phyloP scores from a whole-genome alignment of 1,140 invertebrate genomes.

The Antheraea mylitta region DNA sequence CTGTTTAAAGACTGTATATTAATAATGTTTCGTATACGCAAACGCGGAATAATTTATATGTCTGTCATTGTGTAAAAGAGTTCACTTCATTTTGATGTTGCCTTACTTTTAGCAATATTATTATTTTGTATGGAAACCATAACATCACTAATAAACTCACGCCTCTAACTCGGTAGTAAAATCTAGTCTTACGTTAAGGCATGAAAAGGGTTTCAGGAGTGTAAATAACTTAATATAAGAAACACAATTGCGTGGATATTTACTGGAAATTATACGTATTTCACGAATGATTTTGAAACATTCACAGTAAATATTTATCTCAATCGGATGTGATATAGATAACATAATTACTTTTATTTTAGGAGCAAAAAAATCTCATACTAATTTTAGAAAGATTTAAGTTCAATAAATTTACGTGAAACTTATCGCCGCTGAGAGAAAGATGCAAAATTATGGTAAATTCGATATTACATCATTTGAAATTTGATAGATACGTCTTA shows the following conservation, averaged over 20 bases:
- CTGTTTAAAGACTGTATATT: slow-evolving; percentile 34
- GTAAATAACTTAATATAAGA: slow-evolving; percentile 33
- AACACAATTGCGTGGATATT: slow-evolving; percentile 57
- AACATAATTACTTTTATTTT: slow-evolving; percentile 47
- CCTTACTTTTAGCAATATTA: slow-evolving; percentile 27
- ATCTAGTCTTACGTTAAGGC: slow-evolving; percentile 75
- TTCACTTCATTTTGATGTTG: slow-evolving; percentile 50
- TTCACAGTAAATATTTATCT: slow-evolving; percentile 56
- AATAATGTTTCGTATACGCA: slow-evolving; percentile 13
- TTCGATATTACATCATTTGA: slow-evolving; percentile 37
- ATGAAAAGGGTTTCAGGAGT: slow-evolving; percentile 63
- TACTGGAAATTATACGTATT: slow-evolving; percentile 31
- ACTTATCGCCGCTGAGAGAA: slow-evolving; percentile 46
- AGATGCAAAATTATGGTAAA: slow-evolving; percentile 35
- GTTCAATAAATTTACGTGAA: slow-evolving; percentile 19
- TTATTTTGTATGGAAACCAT: slow-evolving; percentile 26
- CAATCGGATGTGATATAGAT: slow-evolving; percentile 67
- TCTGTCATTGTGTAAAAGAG: slow-evolving; percentile 26
- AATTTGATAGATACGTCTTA: slow-evolving; percentile 59
- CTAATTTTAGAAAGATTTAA: slow-evolving; percentile 21
- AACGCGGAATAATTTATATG: slow-evolving; percentile 14
- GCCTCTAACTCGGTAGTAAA: slow-evolving; percentile 69
- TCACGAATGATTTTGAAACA: slow-evolving; percentile 26
- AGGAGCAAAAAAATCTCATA: slow-evolving; percentile 68
- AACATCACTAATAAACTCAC: slow-evolving; percentile 59